Evolutionary conservation across 2,797 vertebrate genomes (phyloP).

Genomic region (Heterohyrax brucei): DNA sequence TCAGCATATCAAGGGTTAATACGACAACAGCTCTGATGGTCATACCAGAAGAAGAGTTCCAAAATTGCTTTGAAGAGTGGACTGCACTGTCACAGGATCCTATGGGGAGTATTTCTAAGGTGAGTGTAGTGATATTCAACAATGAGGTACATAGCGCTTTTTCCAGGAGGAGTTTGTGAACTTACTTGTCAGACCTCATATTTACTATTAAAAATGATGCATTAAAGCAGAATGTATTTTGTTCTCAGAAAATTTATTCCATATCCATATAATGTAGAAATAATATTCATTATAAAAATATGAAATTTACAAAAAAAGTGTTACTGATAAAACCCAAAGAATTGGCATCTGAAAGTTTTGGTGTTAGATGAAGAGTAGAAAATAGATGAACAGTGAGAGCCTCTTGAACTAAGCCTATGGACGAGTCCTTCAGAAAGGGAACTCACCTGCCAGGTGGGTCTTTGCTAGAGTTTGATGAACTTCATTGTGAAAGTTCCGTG

Average conservation of each 20-base stretch:
- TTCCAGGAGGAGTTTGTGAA: no score
- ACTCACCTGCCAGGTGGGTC: background rate
- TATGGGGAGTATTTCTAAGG: no score
- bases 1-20: no score
- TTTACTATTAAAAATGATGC: constrained; percentile 18
- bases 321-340: constrained; percentile 39
- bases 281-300: constrained; percentile 20
- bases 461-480: constrained; percentile 25
- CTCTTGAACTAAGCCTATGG: background rate
- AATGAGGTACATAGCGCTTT: no score
- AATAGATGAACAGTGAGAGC: background rate
- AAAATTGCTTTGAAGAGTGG: no score
- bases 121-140: no score
- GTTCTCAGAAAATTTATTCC: constrained; percentile 49
- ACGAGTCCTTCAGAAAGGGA: constrained; percentile 1
- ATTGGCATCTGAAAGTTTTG: background rate
- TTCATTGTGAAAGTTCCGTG: background rate
- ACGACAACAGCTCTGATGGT: no score
- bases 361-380: background rate
- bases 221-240: background rate
- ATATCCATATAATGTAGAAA: constrained; percentile 46
- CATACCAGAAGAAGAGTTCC: no score
- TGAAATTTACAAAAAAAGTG: constrained; percentile 65
- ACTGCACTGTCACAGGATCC: no score
- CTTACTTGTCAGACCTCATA: background rate